These are phyloP conservation scores for Hozukius guyotensis DNA, from an alignment of 2,797 vertebrate species.

Conservation along the genomic window DNA sequence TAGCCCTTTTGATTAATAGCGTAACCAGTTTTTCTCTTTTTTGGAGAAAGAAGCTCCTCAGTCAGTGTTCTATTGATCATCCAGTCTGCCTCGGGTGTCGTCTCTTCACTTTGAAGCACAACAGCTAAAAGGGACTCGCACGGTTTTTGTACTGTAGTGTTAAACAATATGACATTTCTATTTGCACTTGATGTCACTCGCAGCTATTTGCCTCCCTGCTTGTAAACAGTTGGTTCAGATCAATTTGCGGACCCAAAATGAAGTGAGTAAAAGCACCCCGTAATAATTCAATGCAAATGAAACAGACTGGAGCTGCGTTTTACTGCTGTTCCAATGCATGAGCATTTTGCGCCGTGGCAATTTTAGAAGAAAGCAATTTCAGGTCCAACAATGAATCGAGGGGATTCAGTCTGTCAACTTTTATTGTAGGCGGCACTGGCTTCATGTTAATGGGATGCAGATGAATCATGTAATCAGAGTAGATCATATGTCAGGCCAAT, in stretches of 20 bases:
- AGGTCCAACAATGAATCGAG: constrained; percentile 25
- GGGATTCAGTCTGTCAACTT: constrained; percentile 34
- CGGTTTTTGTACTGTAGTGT: constrained; percentile 8
- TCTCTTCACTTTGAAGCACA: constrained; percentile 5
- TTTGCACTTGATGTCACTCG: constrained; percentile 46
- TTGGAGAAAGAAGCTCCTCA: neutral
- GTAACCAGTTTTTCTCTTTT: neutral
- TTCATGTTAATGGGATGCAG: constrained; percentile 24
- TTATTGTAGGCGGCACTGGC: neutral
- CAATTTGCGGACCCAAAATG: constrained; percentile 43
- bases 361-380: constrained; percentile 50
- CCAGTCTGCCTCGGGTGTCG: constrained; percentile 11
- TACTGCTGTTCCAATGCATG: constrained; percentile 33
- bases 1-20: constrained; percentile 14
- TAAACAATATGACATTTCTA: constrained; percentile 47
- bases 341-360: constrained; percentile 28
- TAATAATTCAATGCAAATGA: constrained; percentile 52
- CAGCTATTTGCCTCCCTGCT: constrained; percentile 20
- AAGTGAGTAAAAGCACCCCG: constrained; percentile 30
- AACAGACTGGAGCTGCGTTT: constrained; percentile 8
- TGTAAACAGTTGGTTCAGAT: constrained; percentile 39
- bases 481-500: neutral
- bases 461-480: constrained; percentile 25
- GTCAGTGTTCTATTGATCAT: constrained; percentile 14
- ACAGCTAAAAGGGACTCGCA: constrained; percentile 16